These are phyloP conservation scores for Lamprotornis superbus DNA, from an alignment of 2,113 vertebrate species.

Conservation along the genomic window DNA sequence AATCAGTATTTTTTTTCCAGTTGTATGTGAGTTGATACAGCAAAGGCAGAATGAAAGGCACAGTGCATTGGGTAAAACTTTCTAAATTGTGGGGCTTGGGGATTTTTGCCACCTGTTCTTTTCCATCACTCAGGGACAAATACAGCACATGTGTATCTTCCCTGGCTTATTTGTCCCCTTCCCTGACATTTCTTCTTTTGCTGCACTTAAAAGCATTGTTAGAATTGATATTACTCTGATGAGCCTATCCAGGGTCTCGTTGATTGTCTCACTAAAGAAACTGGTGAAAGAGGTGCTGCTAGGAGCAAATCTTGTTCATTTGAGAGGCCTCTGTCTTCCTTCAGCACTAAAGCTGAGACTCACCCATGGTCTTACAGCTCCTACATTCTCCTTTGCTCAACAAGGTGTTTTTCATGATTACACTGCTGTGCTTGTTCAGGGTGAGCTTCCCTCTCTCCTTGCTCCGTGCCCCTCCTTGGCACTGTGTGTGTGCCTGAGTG, in stretches of 20 bases:
- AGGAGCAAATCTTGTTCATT: background rate
- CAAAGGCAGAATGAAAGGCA: background rate
- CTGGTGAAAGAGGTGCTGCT: background rate
- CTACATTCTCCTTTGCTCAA: background rate
- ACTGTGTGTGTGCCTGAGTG: accelerated
- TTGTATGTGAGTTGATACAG: background rate
- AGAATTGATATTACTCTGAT: background rate
- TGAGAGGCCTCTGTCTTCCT: background rate
- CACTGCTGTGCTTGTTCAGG: background rate
- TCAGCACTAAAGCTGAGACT: background rate
- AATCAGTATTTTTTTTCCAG: background rate
- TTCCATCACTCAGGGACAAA: background rate
- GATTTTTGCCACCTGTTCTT: background rate
- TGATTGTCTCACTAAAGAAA: background rate
- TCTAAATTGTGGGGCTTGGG: background rate
- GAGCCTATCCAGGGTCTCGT: background rate
- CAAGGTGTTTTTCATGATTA: background rate
- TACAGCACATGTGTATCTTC: background rate
- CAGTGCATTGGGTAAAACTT: background rate
- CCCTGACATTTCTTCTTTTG: background rate
- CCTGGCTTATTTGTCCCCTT: background rate
- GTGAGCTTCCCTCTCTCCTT: background rate
- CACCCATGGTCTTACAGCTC: background rate
- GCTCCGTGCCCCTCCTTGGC: background rate
- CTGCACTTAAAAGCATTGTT: background rate